Evolutionary conservation across 2,113 vertebrate species (phyloP), one percentile per base, ranked within the genome.

Genomic region (Suncus etruscus): DNA sequence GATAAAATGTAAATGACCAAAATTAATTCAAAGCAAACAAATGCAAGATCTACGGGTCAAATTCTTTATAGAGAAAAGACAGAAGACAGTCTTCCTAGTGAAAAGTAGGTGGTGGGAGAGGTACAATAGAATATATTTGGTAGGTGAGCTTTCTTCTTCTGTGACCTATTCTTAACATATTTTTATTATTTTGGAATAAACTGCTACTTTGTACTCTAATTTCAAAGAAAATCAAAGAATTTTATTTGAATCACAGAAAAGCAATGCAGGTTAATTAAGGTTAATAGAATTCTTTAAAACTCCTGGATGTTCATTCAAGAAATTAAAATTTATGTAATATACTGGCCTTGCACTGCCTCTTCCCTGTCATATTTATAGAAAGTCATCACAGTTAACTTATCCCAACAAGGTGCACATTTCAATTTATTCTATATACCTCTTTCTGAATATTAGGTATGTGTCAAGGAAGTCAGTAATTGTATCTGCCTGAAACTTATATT

Each of bases 201-300:
- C 58, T 73, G 29, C 18, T 70, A 69, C 61, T 80, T 90, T 51
- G 6, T 48, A 51, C 2, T 83, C 72, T 61, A 85, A 66, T 4
- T 31, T 81, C 16, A 83, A 11, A 89, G 25, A 91, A 87, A 88
- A 66, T 48, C 75, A 80, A 85, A 16, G 54, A 48, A 86, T 8
- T 39, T 39, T 39, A 39, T 39, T 39, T 39, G 39, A 39, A 68
- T 3, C 58, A 50, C 69, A 86, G 22, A 92, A 69, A 65, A 39
- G 92, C 16, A 77, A 85, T n/a, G 79, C 69, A 50, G 27, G 3
- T 25, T 75, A 70, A 84, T 63, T 86, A 83, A 86, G 29, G 7
- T 29, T 72, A 66, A 73, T 72, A 10, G 47, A 77, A 11, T 48
- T 4, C 6, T 87, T 76, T 72, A 27, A 32, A 86, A 82, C 15